A percentile compares a stretch with the other conserved stretches of the same genome.
phyloP scores from a whole-genome alignment of 2,797 vertebrate genomes.

The Rachycentron canadum region DNA sequence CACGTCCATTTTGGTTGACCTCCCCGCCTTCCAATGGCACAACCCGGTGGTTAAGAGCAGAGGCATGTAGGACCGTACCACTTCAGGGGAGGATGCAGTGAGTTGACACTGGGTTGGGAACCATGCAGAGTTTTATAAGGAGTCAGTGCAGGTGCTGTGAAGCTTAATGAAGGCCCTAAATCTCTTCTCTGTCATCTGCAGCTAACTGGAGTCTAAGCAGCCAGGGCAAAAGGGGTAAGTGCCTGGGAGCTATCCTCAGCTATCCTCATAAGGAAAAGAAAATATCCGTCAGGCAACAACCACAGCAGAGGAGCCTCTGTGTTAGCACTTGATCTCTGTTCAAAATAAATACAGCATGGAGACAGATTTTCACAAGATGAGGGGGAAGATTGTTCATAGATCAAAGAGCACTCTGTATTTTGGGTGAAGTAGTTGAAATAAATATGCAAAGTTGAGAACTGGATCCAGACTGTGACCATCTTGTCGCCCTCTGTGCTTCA shows the following conservation, averaged over 20 bases:
- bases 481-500: constrained; percentile 57
- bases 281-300: constrained; percentile 69
- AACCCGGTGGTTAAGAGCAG: constrained; percentile 60
- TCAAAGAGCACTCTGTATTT: constrained; percentile 61
- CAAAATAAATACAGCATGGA: constrained; percentile 72
- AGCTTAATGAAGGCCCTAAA: constrained; percentile 78
- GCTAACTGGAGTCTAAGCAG: constrained; percentile 67
- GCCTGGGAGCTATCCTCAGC: constrained; percentile 67
- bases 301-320: constrained; percentile 56
- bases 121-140: constrained; percentile 69
- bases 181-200: constrained; percentile 71
- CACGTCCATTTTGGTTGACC: constrained; percentile 73
- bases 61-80: constrained; percentile 70
- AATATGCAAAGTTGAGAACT: constrained; percentile 52
- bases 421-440: constrained; percentile 36
- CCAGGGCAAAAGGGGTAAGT: constrained; percentile 50
- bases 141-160: constrained; percentile 76
- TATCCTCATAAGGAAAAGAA: constrained; percentile 69
- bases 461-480: constrained; percentile 43
- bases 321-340: constrained; percentile 67
- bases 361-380: constrained; percentile 58
- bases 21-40: constrained; percentile 61
- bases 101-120: constrained; percentile 68
- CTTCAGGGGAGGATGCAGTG: constrained; percentile 58
- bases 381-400: constrained; percentile 39